Percentiles rank a stretch among this genome's conserved stretches.
Evolutionary conservation across 2,797 vertebrate species (phyloP).

Genomic region (Acipenser ruthenus): DNA sequence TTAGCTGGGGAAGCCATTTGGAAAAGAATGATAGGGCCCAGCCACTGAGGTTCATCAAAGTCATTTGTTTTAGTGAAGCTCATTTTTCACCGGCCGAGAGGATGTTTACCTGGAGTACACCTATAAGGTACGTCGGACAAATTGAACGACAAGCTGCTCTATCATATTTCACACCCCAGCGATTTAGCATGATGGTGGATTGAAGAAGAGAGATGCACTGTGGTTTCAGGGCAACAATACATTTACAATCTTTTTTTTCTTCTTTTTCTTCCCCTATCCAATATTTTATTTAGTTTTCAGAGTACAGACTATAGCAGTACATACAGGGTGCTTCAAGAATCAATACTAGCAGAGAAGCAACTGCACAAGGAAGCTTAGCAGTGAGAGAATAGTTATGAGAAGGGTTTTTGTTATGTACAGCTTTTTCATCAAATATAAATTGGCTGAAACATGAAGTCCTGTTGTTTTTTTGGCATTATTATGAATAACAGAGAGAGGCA

Average conservation of each 20-base stretch:
- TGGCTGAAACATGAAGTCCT: too few species aligned
- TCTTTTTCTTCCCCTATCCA: slow-evolving; percentile 3
- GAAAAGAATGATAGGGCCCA: slow-evolving; percentile 94
- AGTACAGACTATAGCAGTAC: not conserved
- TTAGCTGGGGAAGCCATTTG: slow-evolving; percentile 84
- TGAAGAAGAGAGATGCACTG: slow-evolving; percentile 34
- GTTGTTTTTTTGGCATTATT: too few species aligned
- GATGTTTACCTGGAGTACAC: slow-evolving; percentile 88
- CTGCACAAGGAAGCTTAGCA: too few species aligned
- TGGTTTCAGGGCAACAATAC: slow-evolving; percentile 35
- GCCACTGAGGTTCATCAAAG: slow-evolving; percentile 94
- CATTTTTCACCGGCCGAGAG: slow-evolving; percentile 95
- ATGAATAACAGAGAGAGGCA: too few species aligned
- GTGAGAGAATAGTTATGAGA: too few species aligned
- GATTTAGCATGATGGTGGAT: slow-evolving; percentile 60
- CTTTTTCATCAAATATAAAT: too few species aligned
- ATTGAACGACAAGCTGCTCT: slow-evolving; percentile 91
- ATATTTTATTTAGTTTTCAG: not conserved
- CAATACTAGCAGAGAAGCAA: too few species aligned
- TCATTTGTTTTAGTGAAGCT: slow-evolving; percentile 76
- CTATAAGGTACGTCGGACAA: slow-evolving; percentile 82
- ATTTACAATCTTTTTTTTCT: slow-evolving; percentile 33
- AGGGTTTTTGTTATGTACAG: too few species aligned
- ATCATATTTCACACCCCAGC: slow-evolving; percentile 97
- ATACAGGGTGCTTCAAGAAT: too few species aligned